phyloP scores from a whole-genome alignment of 1,140 invertebrate genomes.

The Ditylenchus dipsaci region DNA sequence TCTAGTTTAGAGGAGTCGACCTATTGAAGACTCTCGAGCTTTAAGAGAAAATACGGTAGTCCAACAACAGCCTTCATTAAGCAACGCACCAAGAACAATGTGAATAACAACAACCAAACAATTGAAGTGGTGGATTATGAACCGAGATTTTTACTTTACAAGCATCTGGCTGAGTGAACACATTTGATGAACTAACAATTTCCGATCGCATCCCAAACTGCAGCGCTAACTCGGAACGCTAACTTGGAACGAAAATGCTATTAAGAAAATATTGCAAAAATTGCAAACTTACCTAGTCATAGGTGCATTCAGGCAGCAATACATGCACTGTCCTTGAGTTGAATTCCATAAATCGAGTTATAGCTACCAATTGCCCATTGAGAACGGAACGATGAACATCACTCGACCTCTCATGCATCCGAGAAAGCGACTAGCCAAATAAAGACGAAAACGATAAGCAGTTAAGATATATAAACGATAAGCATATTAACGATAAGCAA shows the following conservation, averaged over 20 bases:
- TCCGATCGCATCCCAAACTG: slow-evolving; percentile 60
- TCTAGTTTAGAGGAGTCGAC: too few relatives aligned
- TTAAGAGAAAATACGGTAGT: too few relatives aligned
- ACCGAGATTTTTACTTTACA: too few relatives aligned
- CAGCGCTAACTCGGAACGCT: slow-evolving; percentile 66
- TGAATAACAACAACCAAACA: too few relatives aligned
- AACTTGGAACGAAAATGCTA: background rate
- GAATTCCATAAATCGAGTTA: slow-evolving; percentile 87
- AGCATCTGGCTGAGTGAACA: slow-evolving; percentile 88
- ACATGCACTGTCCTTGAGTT: slow-evolving; percentile 92
- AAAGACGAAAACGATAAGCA: background rate
- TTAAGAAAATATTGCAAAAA: background rate
- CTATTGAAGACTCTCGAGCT: too few relatives aligned
- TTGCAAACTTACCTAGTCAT: slow-evolving; percentile 72
- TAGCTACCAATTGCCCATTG: slow-evolving; percentile 91
- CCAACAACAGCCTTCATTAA: too few relatives aligned
- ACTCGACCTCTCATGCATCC: background rate
- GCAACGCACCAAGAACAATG: too few relatives aligned
- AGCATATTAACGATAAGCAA: background rate
- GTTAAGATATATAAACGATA: too few relatives aligned
- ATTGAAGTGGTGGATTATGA: too few relatives aligned
- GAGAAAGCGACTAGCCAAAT: background rate
- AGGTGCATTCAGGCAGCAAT: slow-evolving; percentile 91
- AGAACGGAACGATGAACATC: slow-evolving; percentile 69
- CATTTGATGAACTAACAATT: slow-evolving; percentile 65